phyloP scores from a whole-genome alignment of 2,888 invertebrate species.

The Spilarctia lutea region DNA sequence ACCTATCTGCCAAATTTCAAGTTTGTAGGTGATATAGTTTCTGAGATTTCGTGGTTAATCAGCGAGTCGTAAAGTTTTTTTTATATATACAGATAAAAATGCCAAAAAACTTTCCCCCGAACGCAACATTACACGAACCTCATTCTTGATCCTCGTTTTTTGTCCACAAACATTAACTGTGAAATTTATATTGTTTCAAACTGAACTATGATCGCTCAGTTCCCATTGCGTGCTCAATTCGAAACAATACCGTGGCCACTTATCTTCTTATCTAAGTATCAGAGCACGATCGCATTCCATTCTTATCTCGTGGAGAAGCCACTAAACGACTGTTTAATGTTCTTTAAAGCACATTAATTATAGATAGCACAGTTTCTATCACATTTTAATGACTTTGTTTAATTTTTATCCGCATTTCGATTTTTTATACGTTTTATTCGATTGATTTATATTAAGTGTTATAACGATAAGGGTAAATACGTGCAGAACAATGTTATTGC shows the following conservation, averaged over 20 bases:
- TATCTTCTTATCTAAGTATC: conserved; percentile 77
- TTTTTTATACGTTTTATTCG: conserved; percentile 33
- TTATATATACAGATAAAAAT: no score
- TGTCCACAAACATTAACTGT: conserved; percentile 18
- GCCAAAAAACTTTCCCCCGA: neutral
- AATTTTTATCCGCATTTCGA: conserved; percentile 36
- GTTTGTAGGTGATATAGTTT: no score
- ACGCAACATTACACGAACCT: neutral
- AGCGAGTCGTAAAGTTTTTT: no score
- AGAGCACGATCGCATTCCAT: conserved; percentile 75
- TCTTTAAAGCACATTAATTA: conserved; percentile 75
- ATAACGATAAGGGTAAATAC: neutral
- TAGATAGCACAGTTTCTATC: conserved; percentile 70
- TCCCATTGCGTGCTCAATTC: conserved; percentile 70
- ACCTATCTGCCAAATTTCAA: no score
- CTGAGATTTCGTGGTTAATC: no score
- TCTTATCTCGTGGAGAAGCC: conserved; percentile 71
- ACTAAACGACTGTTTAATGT: conserved; percentile 73
- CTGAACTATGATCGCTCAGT: conserved; percentile 53
- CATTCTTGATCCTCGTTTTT: conserved; percentile 15
- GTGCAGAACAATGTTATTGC: neutral
- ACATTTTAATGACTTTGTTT: conserved; percentile 63
- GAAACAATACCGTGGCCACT: conserved; percentile 73
- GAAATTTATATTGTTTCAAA: conserved; percentile 37
- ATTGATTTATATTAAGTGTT: neutral